Base-by-base conservation (phyloP, 2,888 invertebrate genomes). In the Myathropa florea region DNA sequence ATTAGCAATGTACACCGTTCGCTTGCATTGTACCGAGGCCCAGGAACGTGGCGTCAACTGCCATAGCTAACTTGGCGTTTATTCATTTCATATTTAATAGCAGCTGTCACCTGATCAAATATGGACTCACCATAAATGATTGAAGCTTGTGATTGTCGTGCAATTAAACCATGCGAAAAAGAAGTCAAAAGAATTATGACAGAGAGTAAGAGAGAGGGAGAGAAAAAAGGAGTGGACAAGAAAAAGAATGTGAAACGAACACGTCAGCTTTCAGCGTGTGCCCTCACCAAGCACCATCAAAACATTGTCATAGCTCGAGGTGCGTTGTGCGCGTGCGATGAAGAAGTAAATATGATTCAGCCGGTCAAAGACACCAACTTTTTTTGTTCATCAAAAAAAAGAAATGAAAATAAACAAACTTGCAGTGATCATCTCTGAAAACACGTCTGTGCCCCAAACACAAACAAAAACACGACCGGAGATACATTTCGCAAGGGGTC, bases 301-400 rank as follows among this genome's bases (percentile, higher is more conserved):
- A n/a, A 2, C 7, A 33, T 24, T 33, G 21, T 10, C 10, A 10
- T 30, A 14, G 39, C 39, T n/a, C n/a, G 14, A 39, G 39, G 39
- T 39, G 39, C n/a, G 64, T 21, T 72, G 46, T 67, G 57, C 57
- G 28, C 28, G 75, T 14, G 21, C 68, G 72, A 73, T 73, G 82
- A 60, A 57, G 82, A 75, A 71, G 73, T 70, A 83, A 75, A 86
- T 79, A 75, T 83, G 86, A 86, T 83, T 86, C 86, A 83, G 83
- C 78, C 78, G 86, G 86, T 86, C 86, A 86, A 83, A 86, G 86
- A 86, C 86, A 86, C 83, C 79, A 65, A 73, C 3, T 30, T 3
- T 67, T 46, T 60, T 77, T 14, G 9, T n/a, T 18, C 28, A 55
- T 53, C 60, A 55, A 61, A 68, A 55, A 26, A 12, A 55, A 63